These are phyloP conservation scores for Ochotona princeps DNA, from an alignment of 2,113 vertebrate species.

Conservation along the genomic window DNA sequence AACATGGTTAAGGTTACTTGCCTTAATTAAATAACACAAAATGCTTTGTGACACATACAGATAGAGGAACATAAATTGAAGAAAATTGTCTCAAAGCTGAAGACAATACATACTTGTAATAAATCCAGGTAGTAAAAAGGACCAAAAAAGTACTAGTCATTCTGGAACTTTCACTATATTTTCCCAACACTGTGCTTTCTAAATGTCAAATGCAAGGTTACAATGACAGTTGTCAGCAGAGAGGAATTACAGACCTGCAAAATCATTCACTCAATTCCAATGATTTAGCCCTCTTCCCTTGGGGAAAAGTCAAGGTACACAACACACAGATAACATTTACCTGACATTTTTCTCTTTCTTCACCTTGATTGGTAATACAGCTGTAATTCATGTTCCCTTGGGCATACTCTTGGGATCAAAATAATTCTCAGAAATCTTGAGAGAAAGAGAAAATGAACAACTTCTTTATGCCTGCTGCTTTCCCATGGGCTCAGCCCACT, in stretches of 20 bases:
- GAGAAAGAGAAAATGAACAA: constrained; percentile 51
- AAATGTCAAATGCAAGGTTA: constrained; percentile 67
- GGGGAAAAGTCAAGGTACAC: constrained; percentile 57
- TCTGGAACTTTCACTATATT: background rate
- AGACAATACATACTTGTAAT: background rate
- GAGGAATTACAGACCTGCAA: constrained; percentile 63
- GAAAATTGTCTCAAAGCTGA: background rate
- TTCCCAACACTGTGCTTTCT: constrained; percentile 13
- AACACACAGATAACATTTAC: constrained; percentile 71
- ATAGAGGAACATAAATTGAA: background rate
- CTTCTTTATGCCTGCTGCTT: background rate
- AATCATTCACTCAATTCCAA: constrained; percentile 51
- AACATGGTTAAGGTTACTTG: background rate
- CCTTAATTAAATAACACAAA: constrained; percentile 19
- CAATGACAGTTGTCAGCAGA: constrained; percentile 58
- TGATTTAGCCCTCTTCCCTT: constrained; percentile 65
- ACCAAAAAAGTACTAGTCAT: background rate
- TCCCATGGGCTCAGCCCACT: constrained; percentile 24
- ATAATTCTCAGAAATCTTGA: constrained; percentile 62
- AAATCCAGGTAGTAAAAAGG: background rate
- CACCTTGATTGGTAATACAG: constrained; percentile 70
- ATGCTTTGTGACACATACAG: background rate
- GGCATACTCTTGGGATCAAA: constrained; percentile 46
- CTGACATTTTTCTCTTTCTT: constrained; percentile 73
- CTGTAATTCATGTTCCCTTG: constrained; percentile 48